Evolutionary conservation across 2,113 vertebrate genomes (phyloP).

Genomic region (Acrocephalus arundinaceus): DNA sequence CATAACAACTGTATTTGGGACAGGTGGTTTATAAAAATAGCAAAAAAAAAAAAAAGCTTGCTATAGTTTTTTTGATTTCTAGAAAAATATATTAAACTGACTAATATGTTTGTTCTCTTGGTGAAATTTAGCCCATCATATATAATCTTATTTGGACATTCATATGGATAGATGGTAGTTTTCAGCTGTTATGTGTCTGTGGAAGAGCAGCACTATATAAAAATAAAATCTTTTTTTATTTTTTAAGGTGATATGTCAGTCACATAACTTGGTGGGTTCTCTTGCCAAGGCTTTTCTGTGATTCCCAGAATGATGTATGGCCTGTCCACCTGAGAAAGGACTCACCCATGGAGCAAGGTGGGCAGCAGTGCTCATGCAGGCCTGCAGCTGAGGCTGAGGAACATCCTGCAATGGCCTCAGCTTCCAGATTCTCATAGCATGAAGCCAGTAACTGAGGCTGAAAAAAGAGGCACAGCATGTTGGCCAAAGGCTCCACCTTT

Average conservation of each 20-base stretch:
- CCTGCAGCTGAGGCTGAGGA: neutral
- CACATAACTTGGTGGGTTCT: neutral
- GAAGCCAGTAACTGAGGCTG: neutral
- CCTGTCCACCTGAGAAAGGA: neutral
- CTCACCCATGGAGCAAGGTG: neutral
- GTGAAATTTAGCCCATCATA: neutral
- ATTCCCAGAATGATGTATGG: neutral
- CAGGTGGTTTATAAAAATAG: conserved; percentile 32
- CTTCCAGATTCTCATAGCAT: neutral
- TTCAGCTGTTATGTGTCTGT: neutral
- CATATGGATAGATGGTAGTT: neutral
- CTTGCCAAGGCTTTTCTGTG: neutral
- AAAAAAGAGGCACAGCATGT: neutral
- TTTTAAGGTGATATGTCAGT: neutral
- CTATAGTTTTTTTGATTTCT: neutral
- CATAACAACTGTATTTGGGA: conserved; percentile 2
- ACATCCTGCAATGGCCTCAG: neutral
- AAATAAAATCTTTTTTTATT: neutral
- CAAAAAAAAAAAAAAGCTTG: neutral
- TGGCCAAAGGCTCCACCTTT: neutral
- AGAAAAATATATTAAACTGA: conserved; percentile 29
- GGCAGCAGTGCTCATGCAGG: neutral
- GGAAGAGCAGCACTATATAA: neutral
- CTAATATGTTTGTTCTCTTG: neutral
- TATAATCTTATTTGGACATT: neutral